Evolutionary conservation across 2,113 vertebrate genomes (phyloP).

Genomic region (Oncorhynchus mykiss): DNA sequence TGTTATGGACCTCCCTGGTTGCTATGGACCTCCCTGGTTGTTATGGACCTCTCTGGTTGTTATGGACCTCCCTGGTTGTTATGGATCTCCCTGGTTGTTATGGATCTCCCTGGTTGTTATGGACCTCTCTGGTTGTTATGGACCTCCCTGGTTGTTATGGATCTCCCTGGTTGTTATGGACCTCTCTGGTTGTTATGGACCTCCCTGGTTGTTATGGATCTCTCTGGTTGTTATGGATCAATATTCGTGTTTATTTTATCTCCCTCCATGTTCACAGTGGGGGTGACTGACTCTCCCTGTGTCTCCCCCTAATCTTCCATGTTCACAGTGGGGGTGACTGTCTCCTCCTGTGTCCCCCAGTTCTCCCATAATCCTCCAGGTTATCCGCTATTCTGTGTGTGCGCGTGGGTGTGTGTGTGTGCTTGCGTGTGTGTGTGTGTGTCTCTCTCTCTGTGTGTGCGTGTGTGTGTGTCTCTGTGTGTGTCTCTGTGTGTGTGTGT

Average conservation of each 20-base stretch:
- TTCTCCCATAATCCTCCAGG: too few relatives aligned
- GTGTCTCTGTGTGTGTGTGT: slow-evolving; percentile 1
- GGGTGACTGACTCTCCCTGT: background rate
- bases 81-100: slow-evolving; percentile 3
- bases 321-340: background rate
- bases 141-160: slow-evolving; percentile 10
- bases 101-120: slow-evolving; percentile 7
- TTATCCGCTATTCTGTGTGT: background rate
- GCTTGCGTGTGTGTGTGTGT: background rate
- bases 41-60: slow-evolving; percentile 9
- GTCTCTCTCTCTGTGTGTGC: background rate
- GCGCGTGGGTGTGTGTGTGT: too few relatives aligned
- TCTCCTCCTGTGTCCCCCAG: background rate
- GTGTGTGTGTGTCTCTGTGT: too few relatives aligned
- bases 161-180: slow-evolving; percentile 16
- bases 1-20: background rate
- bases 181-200: background rate
- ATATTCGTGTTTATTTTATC: slow-evolving; percentile 29
- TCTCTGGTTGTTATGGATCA: slow-evolving; percentile 29
- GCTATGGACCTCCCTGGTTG: background rate
- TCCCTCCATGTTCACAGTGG: slow-evolving; percentile 5
- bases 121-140: slow-evolving; percentile 8
- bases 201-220: background rate
- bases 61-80: slow-evolving; percentile 8
- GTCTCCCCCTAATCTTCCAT: background rate